These are phyloP conservation scores for Arctopsyche grandis DNA, from an alignment of 1,140 invertebrate genomes.

Conservation along the genomic window DNA sequence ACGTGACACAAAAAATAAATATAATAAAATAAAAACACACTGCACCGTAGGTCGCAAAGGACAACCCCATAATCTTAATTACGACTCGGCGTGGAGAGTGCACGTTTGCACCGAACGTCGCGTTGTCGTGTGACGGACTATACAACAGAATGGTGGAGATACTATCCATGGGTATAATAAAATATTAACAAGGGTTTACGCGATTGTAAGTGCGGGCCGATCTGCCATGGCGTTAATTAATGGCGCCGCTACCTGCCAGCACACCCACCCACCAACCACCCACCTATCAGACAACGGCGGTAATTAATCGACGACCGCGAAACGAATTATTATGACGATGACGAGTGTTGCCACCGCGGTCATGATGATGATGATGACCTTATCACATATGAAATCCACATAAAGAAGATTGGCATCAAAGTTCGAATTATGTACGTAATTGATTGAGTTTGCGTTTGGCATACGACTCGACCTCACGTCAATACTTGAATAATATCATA, in stretches of 20 bases:
- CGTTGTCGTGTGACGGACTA: no score
- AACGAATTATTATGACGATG: not conserved
- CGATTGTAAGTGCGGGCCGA: not conserved
- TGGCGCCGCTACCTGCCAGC: conserved; percentile 30
- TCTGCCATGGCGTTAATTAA: conserved; percentile 23
- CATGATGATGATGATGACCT: conserved; percentile 11
- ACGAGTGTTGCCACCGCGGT: not conserved
- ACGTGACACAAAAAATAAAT: not conserved
- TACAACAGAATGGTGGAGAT: no score
- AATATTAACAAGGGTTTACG: not conserved
- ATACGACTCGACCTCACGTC: no score
- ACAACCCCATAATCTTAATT: no score
- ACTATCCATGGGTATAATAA: no score
- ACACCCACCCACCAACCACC: conserved; percentile 5
- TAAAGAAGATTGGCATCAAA: not conserved
- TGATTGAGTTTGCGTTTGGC: no score
- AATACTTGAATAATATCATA: no score
- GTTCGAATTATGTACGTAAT: no score
- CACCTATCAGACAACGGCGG: not conserved
- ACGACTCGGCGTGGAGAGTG: no score
- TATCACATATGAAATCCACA: conserved; percentile 3
- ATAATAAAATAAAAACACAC: not conserved
- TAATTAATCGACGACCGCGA: conserved; percentile 32
- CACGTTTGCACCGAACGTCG: no score
- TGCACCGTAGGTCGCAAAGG: no score